Conservation (phyloP, 2,113 vertebrate genomes). For the Plecturocebus donacophilus region DNA sequence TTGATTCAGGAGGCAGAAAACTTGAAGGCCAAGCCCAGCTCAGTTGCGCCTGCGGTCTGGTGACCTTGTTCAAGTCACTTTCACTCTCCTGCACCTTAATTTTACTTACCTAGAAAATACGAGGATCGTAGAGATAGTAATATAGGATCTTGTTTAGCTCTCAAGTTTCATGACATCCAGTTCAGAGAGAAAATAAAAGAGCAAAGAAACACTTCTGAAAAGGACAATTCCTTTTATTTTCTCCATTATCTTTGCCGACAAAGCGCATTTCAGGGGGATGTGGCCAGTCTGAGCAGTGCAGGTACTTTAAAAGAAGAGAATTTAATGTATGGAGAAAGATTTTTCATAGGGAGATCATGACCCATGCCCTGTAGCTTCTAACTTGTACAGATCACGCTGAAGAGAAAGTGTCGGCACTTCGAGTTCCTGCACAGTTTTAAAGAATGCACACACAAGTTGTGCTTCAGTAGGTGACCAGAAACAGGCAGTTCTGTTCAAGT, state of each 20-base stretch:
- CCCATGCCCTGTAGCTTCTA: slow-evolving; percentile 61
- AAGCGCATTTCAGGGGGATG: slow-evolving; percentile 71
- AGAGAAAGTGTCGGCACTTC: slow-evolving; percentile 76
- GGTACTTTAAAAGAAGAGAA: slow-evolving; percentile 57
- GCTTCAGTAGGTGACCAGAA: slow-evolving; percentile 71
- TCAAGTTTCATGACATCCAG: neutral
- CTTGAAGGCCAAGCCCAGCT: neutral
- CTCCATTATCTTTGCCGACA: slow-evolving; percentile 26
- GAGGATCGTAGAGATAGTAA: neutral
- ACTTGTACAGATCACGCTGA: slow-evolving; percentile 73
- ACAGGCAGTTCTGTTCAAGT: neutral
- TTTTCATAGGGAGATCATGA: slow-evolving; percentile 68
- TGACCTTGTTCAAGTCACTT: neutral
- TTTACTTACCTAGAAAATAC: neutral
- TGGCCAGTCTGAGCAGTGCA: slow-evolving; percentile 41
- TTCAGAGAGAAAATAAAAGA: neutral
- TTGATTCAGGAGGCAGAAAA: neutral
- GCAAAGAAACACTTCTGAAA: neutral
- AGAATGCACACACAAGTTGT: slow-evolving; percentile 56
- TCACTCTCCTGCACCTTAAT: neutral
- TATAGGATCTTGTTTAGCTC: neutral
- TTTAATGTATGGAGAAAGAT: slow-evolving; percentile 69
- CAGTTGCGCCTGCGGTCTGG: neutral
- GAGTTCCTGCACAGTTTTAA: slow-evolving; percentile 56
- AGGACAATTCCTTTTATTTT: neutral